phyloP scores from a whole-genome alignment of 2,888 invertebrate genomes.

The Eupeodes luniger region DNA sequence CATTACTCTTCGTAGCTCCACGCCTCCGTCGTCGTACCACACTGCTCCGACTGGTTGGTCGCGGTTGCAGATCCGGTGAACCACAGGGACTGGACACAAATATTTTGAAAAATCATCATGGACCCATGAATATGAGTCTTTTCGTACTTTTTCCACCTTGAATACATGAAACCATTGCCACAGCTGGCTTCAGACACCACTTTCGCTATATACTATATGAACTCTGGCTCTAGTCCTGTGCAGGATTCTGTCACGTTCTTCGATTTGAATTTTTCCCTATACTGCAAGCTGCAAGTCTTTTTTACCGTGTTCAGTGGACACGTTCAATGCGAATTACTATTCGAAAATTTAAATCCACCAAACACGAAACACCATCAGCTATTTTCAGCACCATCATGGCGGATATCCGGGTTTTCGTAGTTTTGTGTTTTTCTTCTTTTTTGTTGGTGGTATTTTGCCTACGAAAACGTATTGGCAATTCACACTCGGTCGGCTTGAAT shows the following conservation, averaged over 20 bases:
- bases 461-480: constrained; percentile 18
- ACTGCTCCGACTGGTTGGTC: background rate
- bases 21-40: background rate
- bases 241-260: constrained; percentile 42
- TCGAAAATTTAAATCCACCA: constrained; percentile 64
- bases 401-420: constrained; percentile 50
- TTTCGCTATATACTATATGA: background rate
- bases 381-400: constrained; percentile 30
- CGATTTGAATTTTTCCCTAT: constrained; percentile 31
- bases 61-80: constrained; percentile 11
- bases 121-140: constrained; percentile 37
- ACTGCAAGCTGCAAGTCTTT: background rate
- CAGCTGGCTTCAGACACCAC: background rate
- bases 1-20: background rate
- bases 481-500: background rate
- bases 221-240: background rate
- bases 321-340: constrained; percentile 43
- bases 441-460: background rate
- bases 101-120: constrained; percentile 43
- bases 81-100: constrained; percentile 2
- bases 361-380: constrained; percentile 45
- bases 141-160: constrained; percentile 10
- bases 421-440: background rate
- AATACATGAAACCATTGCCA: background rate
- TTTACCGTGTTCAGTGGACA: constrained; percentile 19